Evolutionary conservation across 2,888 invertebrate genomes (phyloP), one percentile per base, ranked within the genome.

Genomic region (Amblyjoppa fuscipennis): DNA sequence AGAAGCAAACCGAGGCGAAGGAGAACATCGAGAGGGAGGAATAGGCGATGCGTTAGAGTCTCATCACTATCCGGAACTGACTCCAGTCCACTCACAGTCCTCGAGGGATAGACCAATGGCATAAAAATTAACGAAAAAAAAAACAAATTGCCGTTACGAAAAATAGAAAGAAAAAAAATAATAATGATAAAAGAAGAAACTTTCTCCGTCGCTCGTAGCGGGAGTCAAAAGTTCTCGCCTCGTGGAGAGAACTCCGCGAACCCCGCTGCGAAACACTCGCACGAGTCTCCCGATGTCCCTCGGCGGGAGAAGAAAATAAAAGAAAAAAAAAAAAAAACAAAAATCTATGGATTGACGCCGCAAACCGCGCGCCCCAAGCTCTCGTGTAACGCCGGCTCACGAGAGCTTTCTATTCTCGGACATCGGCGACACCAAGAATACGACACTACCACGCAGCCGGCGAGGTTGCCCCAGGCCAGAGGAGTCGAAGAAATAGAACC

Each of bases 331-430:
- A 34, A 83, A 80, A 75, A 88, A 87, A n/a, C n/a, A n/a, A n/a
- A 85, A 85, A 87, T 83, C 71, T 75, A 79, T 45, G 4, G 45
- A 45, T 11, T 4, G 45, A 45, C 80, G 75, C 87, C 89, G 84
- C 89, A 89, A 89, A 89, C 88, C 87, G 84, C 87, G 81, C 84
- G 87, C 86, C 75, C 38, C 73, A 56, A 68, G 73, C 69, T 80
- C 79, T 85, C 87, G 84, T 74, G 70, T 88, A 88, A 90, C 90
- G 89, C 92, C 89, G 90, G 90, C 90, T 89, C 88, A 87, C 79
- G 87, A 45, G 88, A 45, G 88, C 87, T 91, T 91, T 92, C 93
- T 93, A 93, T 93, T 93, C 91, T 93, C 89, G 88, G 91, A 89
- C 82, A 83, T 80, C 83, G 87, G 81, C 82, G 81, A 83, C 59